Base-by-base conservation (phyloP, 2,797 vertebrate genomes). In the Chlorospingus flavigularis region DNA sequence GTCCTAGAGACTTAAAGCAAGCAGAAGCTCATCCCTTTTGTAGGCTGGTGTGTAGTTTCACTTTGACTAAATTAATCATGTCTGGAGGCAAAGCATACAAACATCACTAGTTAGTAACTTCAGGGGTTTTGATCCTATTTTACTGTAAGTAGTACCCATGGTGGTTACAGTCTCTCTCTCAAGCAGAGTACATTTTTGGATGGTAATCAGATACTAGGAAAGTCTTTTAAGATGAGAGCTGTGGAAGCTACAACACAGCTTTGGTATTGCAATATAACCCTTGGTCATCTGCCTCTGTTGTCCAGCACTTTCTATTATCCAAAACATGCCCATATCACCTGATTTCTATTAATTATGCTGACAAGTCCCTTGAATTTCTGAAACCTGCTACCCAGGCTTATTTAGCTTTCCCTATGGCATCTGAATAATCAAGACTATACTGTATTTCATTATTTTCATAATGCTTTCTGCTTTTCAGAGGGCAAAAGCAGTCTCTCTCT, bases 371-470 rank as follows among this genome's bases (percentile, higher is more conserved):
- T 91, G 71, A 83, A 65, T 93, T 79, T 82, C 71, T 87, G 53
- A 88, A 95, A 62, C 24, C 37, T 83, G 21, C 74, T 83, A 67
- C 67, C 42, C 57, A 80, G 72, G 11, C 25, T 91, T 83, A 77
- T 79, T 95, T 90, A 90, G 31, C 54, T 91, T 94, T 85, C 61
- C 51, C 62, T 74, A 11, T 86, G 50, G 47, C 61, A 92, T 66
- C 57, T 91, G 54, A 50, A 89, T 72, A 92, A 92, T 91, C 75
- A 89, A 30, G 7, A 17, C 23, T 65, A 12, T 80, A 76, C 35
- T 39, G 65, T 83, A 72, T 92, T 89, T 94, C 35, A 77, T 88
- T 83, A 80, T 79, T 95, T 94, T 86, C 68, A 85, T 80, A 85
- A 91, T 58, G 17, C 8, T 91, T 91, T 92, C 57, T 87, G 45